phyloP scores from a whole-genome alignment of 2,888 invertebrate genomes.

The Polyommatus icarus region DNA sequence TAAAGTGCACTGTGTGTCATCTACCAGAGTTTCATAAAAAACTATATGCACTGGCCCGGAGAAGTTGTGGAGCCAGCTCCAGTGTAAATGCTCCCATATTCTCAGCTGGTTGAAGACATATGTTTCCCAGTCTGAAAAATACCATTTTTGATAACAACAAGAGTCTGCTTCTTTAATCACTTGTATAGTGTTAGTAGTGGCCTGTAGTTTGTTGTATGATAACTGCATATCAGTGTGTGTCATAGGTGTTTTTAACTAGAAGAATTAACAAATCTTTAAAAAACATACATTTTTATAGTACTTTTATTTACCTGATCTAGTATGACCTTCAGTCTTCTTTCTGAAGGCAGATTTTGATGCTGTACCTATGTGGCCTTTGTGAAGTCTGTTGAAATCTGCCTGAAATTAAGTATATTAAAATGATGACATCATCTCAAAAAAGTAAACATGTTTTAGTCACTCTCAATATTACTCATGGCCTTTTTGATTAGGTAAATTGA shows the following conservation, averaged over 20 bases:
- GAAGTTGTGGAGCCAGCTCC: slow-evolving; percentile 86
- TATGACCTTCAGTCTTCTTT: slow-evolving; percentile 65
- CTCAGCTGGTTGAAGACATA: slow-evolving; percentile 84
- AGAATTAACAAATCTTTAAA: neutral
- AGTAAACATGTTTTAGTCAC: neutral
- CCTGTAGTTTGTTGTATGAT: too few species aligned
- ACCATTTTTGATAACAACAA: neutral
- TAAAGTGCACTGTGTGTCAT: slow-evolving; percentile 80
- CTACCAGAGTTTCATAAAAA: slow-evolving; percentile 85
- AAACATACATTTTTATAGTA: neutral
- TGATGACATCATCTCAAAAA: neutral
- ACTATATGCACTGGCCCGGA: slow-evolving; percentile 85
- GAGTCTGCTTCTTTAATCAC: neutral
- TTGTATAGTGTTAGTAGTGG: neutral
- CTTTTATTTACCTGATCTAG: slow-evolving; percentile 67
- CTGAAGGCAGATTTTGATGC: slow-evolving; percentile 80
- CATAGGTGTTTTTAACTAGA: neutral
- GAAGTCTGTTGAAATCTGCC: slow-evolving; percentile 90
- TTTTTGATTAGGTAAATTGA: neutral
- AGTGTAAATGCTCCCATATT: slow-evolving; percentile 85
- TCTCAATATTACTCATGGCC: neutral
- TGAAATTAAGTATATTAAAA: slow-evolving; percentile 47
- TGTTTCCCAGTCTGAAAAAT: slow-evolving; percentile 83
- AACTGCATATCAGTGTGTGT: too few species aligned
- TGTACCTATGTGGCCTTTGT: slow-evolving; percentile 89